Percentiles rank a stretch among this genome's conserved stretches.
Evolutionary conservation across 2,113 vertebrate genomes (phyloP).

Genomic region (Dromas ardeola): DNA sequence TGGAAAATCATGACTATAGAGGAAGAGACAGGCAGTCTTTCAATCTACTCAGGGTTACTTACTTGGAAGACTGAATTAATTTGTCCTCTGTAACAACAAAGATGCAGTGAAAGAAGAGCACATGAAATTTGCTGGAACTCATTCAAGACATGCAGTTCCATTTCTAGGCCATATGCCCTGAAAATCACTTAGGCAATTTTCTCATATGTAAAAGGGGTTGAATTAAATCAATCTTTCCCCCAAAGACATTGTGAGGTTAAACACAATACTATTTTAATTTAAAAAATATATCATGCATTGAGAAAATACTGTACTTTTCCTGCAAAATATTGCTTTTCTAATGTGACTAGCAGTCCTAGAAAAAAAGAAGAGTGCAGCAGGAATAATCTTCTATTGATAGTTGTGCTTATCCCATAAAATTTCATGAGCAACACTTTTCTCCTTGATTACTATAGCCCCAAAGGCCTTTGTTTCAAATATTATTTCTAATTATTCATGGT

Average conservation of each 20-base stretch:
- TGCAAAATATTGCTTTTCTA: not conserved
- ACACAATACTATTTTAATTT: not conserved
- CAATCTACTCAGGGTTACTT: not conserved
- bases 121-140: constrained; percentile 52
- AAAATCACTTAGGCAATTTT: constrained; percentile 39
- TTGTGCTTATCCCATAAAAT: constrained; percentile 56
- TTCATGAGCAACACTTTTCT: constrained; percentile 61
- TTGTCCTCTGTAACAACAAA: constrained; percentile 31
- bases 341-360: not conserved
- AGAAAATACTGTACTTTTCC: not conserved
- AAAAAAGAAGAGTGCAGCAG: not conserved
- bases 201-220: not conserved
- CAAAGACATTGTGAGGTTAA: not conserved
- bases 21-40: not conserved
- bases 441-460: constrained; percentile 66
- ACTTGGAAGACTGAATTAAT: constrained; percentile 40
- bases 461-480: constrained; percentile 71
- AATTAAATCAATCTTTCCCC: not conserved
- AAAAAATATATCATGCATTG: not conserved
- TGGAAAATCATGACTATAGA: not conserved
- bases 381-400: constrained; percentile 2
- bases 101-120: constrained; percentile 15
- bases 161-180: constrained; percentile 45
- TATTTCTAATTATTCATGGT: constrained; percentile 73
- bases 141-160: constrained; percentile 32